Percentiles rank a stretch among this genome's conserved stretches.
phyloP scores from a whole-genome alignment of 2,113 vertebrate species.

The Petrocephalus zakoni region DNA sequence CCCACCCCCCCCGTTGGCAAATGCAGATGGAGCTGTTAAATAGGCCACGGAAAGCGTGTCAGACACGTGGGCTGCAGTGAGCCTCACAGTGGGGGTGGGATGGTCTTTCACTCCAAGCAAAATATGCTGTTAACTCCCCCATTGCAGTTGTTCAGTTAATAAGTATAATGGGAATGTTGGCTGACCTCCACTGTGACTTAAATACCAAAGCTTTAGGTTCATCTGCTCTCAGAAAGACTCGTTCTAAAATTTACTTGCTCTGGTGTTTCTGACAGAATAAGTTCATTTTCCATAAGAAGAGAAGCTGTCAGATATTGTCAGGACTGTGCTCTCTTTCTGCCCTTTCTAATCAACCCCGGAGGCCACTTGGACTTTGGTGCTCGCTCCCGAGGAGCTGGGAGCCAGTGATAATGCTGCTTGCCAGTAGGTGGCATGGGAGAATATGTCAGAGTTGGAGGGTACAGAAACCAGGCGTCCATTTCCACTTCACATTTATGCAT shows the following conservation, averaged over 20 bases:
- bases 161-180: neutral
- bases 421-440: neutral
- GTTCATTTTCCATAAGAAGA: neutral
- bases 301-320: neutral
- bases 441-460: neutral
- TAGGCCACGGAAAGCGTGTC: constrained; percentile 11
- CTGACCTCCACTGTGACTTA: neutral
- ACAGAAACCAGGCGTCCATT: neutral
- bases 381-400: neutral
- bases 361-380: neutral
- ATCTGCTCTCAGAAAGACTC: neutral
- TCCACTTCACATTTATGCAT: neutral
- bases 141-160: neutral
- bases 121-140: neutral
- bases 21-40: constrained; percentile 11
- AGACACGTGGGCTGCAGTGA: neutral
- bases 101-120: neutral
- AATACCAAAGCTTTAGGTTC: neutral
- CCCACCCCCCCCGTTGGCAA: neutral
- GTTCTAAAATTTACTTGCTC: neutral
- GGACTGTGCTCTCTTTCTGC: neutral
- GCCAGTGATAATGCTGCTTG: neutral
- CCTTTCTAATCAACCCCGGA: neutral
- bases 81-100: neutral
- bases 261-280: constrained; percentile 6